Evolutionary conservation across 2,113 vertebrate genomes (phyloP).

Genomic region (Alligator sinensis): DNA sequence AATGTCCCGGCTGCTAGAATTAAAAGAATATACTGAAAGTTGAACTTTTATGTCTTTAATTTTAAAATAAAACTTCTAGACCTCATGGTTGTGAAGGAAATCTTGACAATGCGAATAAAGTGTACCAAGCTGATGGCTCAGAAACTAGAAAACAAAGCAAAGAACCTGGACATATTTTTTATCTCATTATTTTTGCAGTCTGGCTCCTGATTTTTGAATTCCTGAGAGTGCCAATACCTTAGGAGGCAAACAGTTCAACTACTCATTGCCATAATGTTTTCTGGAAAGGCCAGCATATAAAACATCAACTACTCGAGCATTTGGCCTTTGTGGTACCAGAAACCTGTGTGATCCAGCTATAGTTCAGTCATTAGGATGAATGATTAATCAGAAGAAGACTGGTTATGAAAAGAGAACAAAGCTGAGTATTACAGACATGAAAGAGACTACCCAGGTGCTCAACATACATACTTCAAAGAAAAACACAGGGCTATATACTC

Average conservation of each 20-base stretch:
- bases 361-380: background rate
- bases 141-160: background rate
- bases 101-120: background rate
- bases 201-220: background rate
- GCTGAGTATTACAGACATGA: background rate
- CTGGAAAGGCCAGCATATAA: background rate
- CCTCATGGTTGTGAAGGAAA: background rate
- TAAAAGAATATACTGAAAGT: background rate
- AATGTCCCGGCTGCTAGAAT: background rate
- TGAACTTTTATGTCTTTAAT: background rate
- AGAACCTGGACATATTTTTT: background rate
- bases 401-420: background rate
- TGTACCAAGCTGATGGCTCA: background rate
- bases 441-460: background rate
- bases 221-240: background rate
- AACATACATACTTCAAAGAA: background rate
- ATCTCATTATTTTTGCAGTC: background rate
- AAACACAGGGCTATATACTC: background rate
- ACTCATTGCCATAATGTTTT: background rate
- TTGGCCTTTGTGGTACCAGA: accelerated
- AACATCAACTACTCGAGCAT: background rate
- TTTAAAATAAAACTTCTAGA: background rate
- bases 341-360: background rate
- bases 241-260: background rate
- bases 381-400: background rate